Evolutionary conservation across 2,888 invertebrate species (phyloP), one percentile per base, ranked within the genome.

Genomic region (Agrochola lota): DNA sequence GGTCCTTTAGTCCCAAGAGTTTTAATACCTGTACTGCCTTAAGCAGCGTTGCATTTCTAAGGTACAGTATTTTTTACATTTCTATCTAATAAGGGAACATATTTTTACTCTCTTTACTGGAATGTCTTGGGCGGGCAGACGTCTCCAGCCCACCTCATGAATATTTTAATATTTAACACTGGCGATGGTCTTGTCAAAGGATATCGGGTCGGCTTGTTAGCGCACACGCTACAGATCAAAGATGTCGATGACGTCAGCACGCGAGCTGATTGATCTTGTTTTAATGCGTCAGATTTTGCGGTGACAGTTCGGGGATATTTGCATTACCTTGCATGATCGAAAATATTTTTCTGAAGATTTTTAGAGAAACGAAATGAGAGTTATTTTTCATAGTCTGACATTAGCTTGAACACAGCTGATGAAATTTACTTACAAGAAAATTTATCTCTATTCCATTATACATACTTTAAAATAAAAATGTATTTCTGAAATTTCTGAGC

Each of bases 81-180:
- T 59, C 55, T 71, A 73, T 74, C 72, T 80, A 79, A 79, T 74
- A 89, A 78, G 72, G 60, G 72, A 67, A 71, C 70, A 86, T 88
- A 89, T 85, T 85, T 89, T 82, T 76, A 76, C 81, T 76, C 9
- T 89, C 68, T 86, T 86, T 85, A 87, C 83, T 70, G 78, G n/a
- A 72, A 77, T 73, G 74, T 78, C 74, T 80, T 83, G 52, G 71
- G 59, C 73, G 79, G 71, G 67, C 74, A 84, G 85, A 90, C 88
- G 76, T 87, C 86, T 89, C 72, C 74, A 77, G 77, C 68, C 67
- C 78, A 78, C 55, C 83, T 91, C 91, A 93, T 93, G 93, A 93
- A 94, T 94, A 94, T 91, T 90, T 93, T 85, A 94, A 93, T 93
- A 93, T 92, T 91, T 88, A 91, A 88, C 89, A 81, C 80, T 71